These are phyloP conservation scores for Stomatorhinus ivindoensis DNA, from an alignment of 2,113 vertebrate species.

Conservation along the genomic window DNA sequence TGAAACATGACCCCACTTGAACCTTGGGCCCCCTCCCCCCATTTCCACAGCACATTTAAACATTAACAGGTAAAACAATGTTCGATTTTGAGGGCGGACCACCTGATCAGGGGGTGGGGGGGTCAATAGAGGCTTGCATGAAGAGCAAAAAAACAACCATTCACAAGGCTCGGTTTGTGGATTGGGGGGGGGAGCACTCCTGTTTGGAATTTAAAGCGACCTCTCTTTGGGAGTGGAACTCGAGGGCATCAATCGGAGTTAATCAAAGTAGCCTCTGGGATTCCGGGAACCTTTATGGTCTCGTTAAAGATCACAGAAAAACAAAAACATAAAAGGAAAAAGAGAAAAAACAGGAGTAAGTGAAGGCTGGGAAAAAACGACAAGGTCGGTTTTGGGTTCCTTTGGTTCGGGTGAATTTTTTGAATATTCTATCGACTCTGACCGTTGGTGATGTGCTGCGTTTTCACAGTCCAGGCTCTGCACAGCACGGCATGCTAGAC, in stretches of 20 bases:
- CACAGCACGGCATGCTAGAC: constrained; percentile 44
- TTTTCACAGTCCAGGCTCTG: constrained; percentile 48
- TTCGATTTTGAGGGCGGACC: constrained; percentile 30
- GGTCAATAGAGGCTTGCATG: constrained; percentile 32
- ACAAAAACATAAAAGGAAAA: not conserved
- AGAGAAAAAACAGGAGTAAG: not conserved
- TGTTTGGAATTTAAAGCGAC: not conserved
- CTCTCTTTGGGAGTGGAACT: not conserved
- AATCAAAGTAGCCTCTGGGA: not conserved
- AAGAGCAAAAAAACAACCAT: constrained; percentile 24
- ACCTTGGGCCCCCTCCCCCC: constrained; percentile 29
- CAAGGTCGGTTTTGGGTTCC: not conserved
- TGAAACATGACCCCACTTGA: constrained; percentile 27
- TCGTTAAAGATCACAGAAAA: not conserved
- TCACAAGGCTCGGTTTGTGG: constrained; percentile 11
- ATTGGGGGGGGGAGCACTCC: not conserved
- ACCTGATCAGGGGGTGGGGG: constrained; percentile 28
- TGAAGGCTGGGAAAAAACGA: not conserved
- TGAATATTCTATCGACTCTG: constrained; percentile 27
- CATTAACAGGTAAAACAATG: not conserved
- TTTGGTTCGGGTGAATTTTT: not conserved
- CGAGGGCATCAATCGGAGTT: constrained; percentile 1
- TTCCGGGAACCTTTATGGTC: not conserved
- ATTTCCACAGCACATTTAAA: constrained; percentile 16
- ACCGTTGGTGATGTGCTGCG: constrained; percentile 50